These are phyloP conservation scores for Polyploca ridens DNA, from an alignment of 2,888 invertebrate species.

Conservation along the genomic window DNA sequence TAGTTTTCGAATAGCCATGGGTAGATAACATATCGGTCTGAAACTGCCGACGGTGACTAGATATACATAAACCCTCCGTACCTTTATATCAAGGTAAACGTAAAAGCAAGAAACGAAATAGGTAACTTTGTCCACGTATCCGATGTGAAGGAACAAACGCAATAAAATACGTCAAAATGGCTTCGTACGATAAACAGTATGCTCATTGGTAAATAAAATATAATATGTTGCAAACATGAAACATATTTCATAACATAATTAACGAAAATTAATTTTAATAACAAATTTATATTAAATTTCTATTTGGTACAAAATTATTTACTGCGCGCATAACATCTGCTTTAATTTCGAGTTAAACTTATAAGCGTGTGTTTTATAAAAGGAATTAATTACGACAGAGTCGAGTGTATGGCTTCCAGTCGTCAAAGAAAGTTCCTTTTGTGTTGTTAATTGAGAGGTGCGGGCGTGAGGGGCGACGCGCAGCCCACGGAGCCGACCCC, in stretches of 20 bases:
- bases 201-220: not conserved
- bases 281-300: not conserved
- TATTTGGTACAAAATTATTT: not conserved
- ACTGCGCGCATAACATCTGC: not conserved
- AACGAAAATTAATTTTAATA: not conserved
- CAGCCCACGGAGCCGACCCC: not conserved
- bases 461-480: constrained; percentile 9
- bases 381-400: constrained; percentile 32
- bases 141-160: not conserved
- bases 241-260: not conserved
- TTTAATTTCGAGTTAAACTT: constrained; percentile 21
- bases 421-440: constrained; percentile 30
- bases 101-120: not conserved
- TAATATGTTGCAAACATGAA: no score
- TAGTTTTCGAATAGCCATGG: constrained; percentile 2
- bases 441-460: constrained; percentile 31
- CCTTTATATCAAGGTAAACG: not conserved
- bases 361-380: constrained; percentile 28
- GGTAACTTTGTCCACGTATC: not conserved
- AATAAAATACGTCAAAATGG: not conserved
- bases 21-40: constrained; percentile 3
- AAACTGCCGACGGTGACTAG: not conserved
- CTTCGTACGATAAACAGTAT: not conserved
- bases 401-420: constrained; percentile 19
- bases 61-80: not conserved